Percentiles rank a stretch among this genome's conserved stretches.
These are phyloP conservation scores for Uloborus plumipes DNA, from an alignment of 2,888 invertebrate species.

Conservation along the genomic window DNA sequence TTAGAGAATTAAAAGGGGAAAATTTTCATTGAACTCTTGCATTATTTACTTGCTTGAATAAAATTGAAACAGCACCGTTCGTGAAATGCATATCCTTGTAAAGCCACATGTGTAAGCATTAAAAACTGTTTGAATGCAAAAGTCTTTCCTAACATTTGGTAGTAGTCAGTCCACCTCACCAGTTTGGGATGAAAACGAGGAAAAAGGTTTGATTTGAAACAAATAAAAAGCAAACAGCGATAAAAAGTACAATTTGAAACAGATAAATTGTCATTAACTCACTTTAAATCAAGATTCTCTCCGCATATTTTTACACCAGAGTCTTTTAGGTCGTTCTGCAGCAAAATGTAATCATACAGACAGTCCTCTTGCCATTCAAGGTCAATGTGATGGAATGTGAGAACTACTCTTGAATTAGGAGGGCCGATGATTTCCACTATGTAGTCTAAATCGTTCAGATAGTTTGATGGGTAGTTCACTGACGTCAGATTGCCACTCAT, in stretches of 20 bases:
- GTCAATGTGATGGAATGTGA: slow-evolving; percentile 76
- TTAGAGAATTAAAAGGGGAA: too few species aligned
- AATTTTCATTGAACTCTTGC: too few species aligned
- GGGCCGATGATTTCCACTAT: slow-evolving; percentile 79
- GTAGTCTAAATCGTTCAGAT: slow-evolving; percentile 82
- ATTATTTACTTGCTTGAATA: too few species aligned
- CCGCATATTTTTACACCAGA: slow-evolving; percentile 40
- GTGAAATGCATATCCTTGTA: too few species aligned
- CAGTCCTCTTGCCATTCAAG: slow-evolving; percentile 83
- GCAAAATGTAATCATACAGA: slow-evolving; percentile 83
- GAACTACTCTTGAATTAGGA: slow-evolving; percentile 78
- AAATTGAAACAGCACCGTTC: too few species aligned
- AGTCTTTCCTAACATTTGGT: too few species aligned
- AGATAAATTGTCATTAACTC: background rate
- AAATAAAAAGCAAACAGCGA: too few species aligned
- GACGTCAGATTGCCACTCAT: slow-evolving; percentile 78
- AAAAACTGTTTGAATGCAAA: too few species aligned
- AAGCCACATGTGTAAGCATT: too few species aligned
- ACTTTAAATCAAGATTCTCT: slow-evolving; percentile 13
- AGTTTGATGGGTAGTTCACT: slow-evolving; percentile 80
- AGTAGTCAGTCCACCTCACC: too few species aligned
- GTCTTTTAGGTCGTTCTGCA: slow-evolving; percentile 69
- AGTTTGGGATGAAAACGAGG: too few species aligned
- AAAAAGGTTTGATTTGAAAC: too few species aligned
- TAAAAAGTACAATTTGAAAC: background rate